Conservation (phyloP, 2,113 vertebrate genomes). For the Xiphias gladius region DNA sequence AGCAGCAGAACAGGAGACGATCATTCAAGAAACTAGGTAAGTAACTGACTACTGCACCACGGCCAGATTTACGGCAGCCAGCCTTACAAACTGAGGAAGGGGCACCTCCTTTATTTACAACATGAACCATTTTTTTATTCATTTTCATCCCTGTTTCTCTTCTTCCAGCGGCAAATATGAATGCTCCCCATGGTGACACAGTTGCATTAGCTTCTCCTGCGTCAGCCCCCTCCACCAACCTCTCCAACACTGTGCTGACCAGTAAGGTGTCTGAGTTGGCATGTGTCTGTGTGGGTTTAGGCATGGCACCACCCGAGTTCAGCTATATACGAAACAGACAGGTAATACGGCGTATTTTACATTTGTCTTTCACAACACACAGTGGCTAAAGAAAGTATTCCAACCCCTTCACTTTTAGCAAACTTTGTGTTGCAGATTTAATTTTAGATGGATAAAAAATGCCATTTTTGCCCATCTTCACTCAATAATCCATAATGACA, state of each 20-base stretch:
- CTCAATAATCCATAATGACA: no score
- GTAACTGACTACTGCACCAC: background rate
- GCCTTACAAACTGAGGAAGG: background rate
- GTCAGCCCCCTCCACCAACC: slow-evolving; percentile 18
- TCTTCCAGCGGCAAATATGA: slow-evolving; percentile 88
- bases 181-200: slow-evolving; percentile 80
- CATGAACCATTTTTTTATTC: background rate
- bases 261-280: slow-evolving; percentile 91
- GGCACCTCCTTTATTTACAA: no score
- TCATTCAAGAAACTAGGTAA: slow-evolving; percentile 92
- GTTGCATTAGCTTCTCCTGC: slow-evolving; percentile 75
- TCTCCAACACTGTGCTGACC: slow-evolving; percentile 71
- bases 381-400: background rate
- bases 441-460: no score
- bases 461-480: no score
- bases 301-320: slow-evolving; percentile 94
- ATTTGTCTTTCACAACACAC: background rate
- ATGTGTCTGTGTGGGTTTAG: slow-evolving; percentile 88
- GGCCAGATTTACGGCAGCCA: background rate
- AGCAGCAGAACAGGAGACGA: slow-evolving; percentile 84
- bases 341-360: slow-evolving; percentile 75
- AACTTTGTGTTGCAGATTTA: background rate
- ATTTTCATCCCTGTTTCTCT: background rate
- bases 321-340: slow-evolving; percentile 91
- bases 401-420: background rate